Evolutionary conservation across 2,113 vertebrate genomes (phyloP).

Genomic region (Pangasianodon gigas): DNA sequence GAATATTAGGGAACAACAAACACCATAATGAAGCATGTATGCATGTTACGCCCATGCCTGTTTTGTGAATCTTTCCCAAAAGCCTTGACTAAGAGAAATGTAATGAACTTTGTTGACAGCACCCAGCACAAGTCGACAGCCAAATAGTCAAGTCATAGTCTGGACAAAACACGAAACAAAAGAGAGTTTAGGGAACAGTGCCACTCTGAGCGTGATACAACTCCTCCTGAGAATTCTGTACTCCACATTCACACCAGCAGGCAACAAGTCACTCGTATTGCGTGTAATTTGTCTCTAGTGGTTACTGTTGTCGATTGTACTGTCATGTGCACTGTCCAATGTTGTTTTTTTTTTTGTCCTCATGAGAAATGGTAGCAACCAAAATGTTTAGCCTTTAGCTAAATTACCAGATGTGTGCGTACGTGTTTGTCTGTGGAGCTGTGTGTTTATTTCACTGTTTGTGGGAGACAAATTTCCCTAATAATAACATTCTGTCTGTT

Average conservation of each 20-base stretch:
- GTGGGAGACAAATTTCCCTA: not conserved
- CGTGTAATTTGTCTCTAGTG: not conserved
- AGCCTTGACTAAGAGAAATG: not conserved
- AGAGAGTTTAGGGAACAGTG: slow-evolving; percentile 19
- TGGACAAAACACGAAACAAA: slow-evolving; percentile 40
- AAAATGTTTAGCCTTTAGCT: not conserved
- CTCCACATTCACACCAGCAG: not conserved
- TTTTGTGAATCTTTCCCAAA: not conserved
- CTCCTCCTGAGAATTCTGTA: not conserved
- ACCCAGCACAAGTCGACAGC: not conserved
- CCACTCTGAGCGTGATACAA: not conserved
- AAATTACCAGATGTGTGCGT: slow-evolving; percentile 11
- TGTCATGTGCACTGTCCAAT: not conserved
- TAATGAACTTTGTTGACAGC: not conserved
- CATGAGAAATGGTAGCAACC: not conserved
- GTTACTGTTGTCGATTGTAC: not conserved
- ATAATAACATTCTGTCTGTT: not conserved
- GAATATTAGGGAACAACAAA: not conserved
- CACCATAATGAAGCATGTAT: not conserved
- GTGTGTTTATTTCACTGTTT: no score
- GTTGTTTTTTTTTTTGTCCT: not conserved
- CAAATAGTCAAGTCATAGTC: not conserved
- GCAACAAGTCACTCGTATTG: not conserved
- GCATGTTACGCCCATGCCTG: not conserved
- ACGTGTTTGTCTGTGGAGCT: slow-evolving; percentile 23